Conservation (phyloP, 2,888 invertebrate genomes). For the Drosophila niveifrons region DNA sequence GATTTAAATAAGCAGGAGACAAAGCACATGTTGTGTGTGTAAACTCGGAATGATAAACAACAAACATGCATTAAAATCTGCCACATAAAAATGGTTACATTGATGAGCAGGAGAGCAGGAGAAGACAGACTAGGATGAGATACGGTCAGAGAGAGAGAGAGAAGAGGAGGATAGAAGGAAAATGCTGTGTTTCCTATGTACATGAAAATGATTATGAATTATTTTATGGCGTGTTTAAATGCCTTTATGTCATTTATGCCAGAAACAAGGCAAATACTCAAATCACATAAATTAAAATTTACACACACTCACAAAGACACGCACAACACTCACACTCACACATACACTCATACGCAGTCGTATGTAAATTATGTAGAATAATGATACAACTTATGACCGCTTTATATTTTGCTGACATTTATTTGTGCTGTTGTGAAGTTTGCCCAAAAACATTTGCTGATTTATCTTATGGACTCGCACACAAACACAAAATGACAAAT, state of each 20-base stretch:
- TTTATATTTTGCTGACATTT: constrained; percentile 70
- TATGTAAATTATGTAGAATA: constrained; percentile 65
- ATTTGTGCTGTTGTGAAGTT: constrained; percentile 52
- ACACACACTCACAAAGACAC: constrained; percentile 32
- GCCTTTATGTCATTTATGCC: constrained; percentile 81
- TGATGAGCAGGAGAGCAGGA: constrained; percentile 34
- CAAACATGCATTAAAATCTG: constrained; percentile 74
- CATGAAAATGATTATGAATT: constrained; percentile 83
- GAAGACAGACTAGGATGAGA: neutral
- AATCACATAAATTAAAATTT: constrained; percentile 80
- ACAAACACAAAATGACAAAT: constrained; percentile 38
- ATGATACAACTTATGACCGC: constrained; percentile 76
- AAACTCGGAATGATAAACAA: constrained; percentile 71
- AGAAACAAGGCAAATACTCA: constrained; percentile 78
- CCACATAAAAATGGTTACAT: constrained; percentile 63
- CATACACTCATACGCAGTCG: constrained; percentile 4
- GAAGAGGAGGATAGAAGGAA: constrained; percentile 29
- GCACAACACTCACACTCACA: constrained; percentile 3
- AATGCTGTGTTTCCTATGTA: constrained; percentile 58
- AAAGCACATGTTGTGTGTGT: constrained; percentile 53
- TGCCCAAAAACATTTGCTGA: constrained; percentile 54
- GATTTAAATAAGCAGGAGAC: constrained; percentile 29
- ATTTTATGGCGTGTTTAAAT: constrained; percentile 84
- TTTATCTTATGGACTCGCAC: constrained; percentile 59
- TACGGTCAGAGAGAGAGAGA: neutral